Evolutionary conservation across 2,888 invertebrate species (phyloP).

Genomic region (Drosophila putrida): DNA sequence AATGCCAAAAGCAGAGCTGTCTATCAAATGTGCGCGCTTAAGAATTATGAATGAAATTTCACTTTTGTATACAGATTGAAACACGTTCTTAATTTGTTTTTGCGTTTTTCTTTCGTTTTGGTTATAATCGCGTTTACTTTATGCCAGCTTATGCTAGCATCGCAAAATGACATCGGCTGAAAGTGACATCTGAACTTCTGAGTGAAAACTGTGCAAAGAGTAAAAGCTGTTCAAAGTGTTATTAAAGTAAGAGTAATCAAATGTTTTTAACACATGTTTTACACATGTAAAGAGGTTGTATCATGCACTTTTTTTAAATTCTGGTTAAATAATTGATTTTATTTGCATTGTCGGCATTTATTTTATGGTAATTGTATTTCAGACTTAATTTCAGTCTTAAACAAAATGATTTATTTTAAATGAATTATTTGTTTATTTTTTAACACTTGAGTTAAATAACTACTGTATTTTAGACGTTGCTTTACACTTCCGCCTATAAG

Average conservation of each 20-base stretch:
- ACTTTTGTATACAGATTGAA: slow-evolving; percentile 35
- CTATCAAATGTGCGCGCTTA: slow-evolving; percentile 25
- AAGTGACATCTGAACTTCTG: slow-evolving; percentile 37
- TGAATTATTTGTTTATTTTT: no score
- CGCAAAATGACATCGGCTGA: slow-evolving; percentile 40
- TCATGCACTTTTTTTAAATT: not conserved
- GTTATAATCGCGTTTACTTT: slow-evolving; percentile 32
- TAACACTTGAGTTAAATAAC: no score
- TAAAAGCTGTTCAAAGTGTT: slow-evolving; percentile 7
- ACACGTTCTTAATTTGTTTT: slow-evolving; percentile 49
- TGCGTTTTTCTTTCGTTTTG: not conserved
- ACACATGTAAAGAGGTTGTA: no score
- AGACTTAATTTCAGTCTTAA: no score
- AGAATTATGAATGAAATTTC: slow-evolving; percentile 62
- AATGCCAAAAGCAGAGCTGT: slow-evolving; percentile 30
- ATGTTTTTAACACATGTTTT: not conserved
- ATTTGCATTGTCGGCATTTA: no score
- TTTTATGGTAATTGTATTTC: no score
- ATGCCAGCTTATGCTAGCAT: slow-evolving; percentile 37
- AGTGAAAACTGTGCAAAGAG: slow-evolving; percentile 12
- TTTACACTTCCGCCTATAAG: no score
- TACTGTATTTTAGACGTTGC: no score
- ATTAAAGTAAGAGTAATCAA: not conserved
- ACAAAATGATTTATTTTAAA: no score
- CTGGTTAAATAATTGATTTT: no score